Percentiles rank a stretch among this genome's conserved stretches.
These are phyloP conservation scores for Phenganax marumi DNA, from an alignment of 92 coral and sea anemone genomes.

Conservation along the genomic window DNA sequence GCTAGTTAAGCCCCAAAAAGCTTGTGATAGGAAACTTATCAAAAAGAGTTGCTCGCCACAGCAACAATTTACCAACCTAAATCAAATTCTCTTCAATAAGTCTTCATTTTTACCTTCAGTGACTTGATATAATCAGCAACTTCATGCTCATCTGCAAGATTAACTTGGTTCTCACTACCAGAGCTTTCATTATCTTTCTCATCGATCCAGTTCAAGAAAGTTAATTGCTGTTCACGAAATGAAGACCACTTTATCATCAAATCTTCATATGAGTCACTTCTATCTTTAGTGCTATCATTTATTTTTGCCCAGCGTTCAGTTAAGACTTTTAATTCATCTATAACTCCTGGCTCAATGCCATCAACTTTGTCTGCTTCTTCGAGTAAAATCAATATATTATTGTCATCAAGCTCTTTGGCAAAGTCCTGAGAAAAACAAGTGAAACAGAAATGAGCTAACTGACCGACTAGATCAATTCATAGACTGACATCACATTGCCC, in stretches of 20 bases:
- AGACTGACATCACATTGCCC: too few species aligned
- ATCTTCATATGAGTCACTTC: conserved; percentile 53
- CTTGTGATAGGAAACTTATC: neutral
- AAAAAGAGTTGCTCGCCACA: neutral
- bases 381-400: conserved; percentile 69
- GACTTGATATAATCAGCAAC: conserved; percentile 52
- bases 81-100: neutral
- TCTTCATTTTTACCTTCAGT: conserved; percentile 53
- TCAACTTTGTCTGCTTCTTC: conserved; percentile 63
- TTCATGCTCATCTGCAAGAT: conserved; percentile 69
- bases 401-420: conserved; percentile 64
- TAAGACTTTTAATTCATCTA: conserved; percentile 56
- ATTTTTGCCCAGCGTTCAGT: conserved; percentile 78
- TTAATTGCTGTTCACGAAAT: conserved; percentile 59
- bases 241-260: conserved; percentile 65
- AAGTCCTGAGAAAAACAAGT: conserved; percentile 46
- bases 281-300: conserved; percentile 71
- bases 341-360: conserved; percentile 59
- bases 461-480: neutral
- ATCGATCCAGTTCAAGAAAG: conserved; percentile 63
- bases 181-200: conserved; percentile 59
- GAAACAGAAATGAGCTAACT: neutral
- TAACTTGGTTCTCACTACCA: conserved; percentile 50
- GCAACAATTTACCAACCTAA: neutral
- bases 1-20: neutral